Evolutionary conservation across 1,140 invertebrate genomes (phyloP).

Genomic region (Drosophila prosaltans): DNA sequence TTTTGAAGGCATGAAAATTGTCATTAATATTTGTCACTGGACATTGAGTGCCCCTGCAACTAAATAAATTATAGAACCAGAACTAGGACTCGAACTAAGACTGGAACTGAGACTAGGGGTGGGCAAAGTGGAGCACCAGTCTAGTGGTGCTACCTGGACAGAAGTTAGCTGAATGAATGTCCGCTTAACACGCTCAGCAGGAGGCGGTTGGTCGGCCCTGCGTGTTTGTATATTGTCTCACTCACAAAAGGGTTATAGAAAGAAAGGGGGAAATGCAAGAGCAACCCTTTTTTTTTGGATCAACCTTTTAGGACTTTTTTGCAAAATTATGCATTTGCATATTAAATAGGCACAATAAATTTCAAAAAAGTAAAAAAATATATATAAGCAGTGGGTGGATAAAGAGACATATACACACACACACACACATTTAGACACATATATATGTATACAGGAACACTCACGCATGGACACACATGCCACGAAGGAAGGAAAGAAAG

Average conservation of each 20-base stretch:
- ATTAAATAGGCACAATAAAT: constrained; percentile 72
- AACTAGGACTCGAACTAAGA: constrained; percentile 20
- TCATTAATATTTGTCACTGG: constrained; percentile 82
- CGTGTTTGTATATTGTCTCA: constrained; percentile 72
- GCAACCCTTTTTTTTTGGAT: constrained; percentile 33
- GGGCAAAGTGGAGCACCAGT: constrained; percentile 42
- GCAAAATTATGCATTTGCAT: constrained; percentile 80
- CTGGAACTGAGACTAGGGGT: not conserved
- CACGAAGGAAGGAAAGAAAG: constrained; percentile 47
- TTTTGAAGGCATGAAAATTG: constrained; percentile 79
- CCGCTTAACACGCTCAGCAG: constrained; percentile 62
- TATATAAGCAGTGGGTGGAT: constrained; percentile 2
- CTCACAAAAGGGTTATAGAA: constrained; percentile 52
- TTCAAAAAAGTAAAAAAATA: constrained; percentile 12
- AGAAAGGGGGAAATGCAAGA: constrained; percentile 37
- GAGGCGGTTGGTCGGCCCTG: constrained; percentile 28
- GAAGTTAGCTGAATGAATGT: constrained; percentile 63
- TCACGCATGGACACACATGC: constrained; percentile 8
- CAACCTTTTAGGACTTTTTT: constrained; percentile 39
- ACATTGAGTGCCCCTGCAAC: constrained; percentile 61
- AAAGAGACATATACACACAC: not conserved
- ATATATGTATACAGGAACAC: not conserved
- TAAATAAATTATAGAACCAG: constrained; percentile 71
- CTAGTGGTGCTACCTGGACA: constrained; percentile 32
- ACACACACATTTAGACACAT: not conserved